phyloP scores from a whole-genome alignment of 2,113 vertebrate species.

The Platysternon megacephalum region DNA sequence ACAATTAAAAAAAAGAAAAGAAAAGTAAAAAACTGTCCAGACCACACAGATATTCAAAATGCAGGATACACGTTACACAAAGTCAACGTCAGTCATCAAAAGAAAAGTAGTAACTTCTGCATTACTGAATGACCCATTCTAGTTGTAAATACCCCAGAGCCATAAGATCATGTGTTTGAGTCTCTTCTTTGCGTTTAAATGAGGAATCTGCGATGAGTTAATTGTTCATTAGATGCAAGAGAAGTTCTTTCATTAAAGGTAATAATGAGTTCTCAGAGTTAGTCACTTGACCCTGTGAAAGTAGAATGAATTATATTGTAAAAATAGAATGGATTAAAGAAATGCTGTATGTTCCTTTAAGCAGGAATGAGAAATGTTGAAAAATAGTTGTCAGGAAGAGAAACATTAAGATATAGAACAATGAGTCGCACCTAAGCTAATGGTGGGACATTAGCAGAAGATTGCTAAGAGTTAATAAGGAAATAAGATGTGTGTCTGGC shows the following conservation, averaged over 20 bases:
- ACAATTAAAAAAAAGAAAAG: neutral
- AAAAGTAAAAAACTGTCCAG: neutral
- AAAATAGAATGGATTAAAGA: no score
- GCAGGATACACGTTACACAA: neutral
- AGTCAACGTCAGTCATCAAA: conserved; percentile 21
- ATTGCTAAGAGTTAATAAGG: no score
- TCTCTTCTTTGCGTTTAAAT: conserved; percentile 21
- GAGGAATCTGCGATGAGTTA: conserved; percentile 15
- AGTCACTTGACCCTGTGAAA: conserved; percentile 62
- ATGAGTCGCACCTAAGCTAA: no score
- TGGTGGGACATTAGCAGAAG: no score
- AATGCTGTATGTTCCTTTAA: no score
- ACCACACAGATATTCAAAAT: neutral
- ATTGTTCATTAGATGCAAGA: conserved; percentile 32
- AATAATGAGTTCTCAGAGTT: conserved; percentile 39
- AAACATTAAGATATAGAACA: no score
- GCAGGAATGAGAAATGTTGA: no score
- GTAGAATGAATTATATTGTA: no score
- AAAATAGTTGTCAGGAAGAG: no score
- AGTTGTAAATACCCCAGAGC: neutral
- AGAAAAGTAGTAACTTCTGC: conserved; percentile 2
- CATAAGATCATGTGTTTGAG: neutral
- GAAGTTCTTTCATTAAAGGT: conserved; percentile 47
- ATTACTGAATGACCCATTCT: neutral
- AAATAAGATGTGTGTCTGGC: no score